Evolutionary conservation across 1,140 invertebrate species (phyloP).

Genomic region (Atta cephalotes): DNA sequence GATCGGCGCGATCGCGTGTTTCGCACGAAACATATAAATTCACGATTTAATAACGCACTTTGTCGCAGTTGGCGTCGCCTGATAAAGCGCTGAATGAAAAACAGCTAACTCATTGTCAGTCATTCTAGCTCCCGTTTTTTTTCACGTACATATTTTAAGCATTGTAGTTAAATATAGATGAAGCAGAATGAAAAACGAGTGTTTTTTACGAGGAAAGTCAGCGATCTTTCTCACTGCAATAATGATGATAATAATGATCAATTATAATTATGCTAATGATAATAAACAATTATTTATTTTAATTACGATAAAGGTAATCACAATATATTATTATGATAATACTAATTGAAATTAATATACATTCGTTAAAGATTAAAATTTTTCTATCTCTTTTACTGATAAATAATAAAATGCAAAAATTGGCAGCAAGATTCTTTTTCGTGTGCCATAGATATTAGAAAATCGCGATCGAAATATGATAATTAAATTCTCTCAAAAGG

Average conservation of each 20-base stretch:
- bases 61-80: conserved; percentile 29
- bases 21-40: conserved; percentile 20
- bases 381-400: background rate
- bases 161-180: conserved; percentile 34
- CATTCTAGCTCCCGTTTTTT: conserved; percentile 25
- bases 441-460: background rate
- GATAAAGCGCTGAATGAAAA: conserved; percentile 52
- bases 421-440: background rate
- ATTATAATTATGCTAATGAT: background rate
- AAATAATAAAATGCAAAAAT: background rate
- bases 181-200: background rate
- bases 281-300: background rate
- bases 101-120: conserved; percentile 45
- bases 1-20: conserved; percentile 6
- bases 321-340: background rate
- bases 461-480: background rate
- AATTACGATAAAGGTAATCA: background rate
- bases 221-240: background rate
- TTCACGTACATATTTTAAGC: conserved; percentile 43
- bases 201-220: background rate
- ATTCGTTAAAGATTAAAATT: background rate
- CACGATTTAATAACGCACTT: conserved; percentile 46
- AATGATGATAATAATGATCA: no score
- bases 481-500: background rate
- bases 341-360: background rate